These are phyloP conservation scores for Shargacucullia verbasci DNA, from an alignment of 2,888 invertebrate species.

Conservation along the genomic window DNA sequence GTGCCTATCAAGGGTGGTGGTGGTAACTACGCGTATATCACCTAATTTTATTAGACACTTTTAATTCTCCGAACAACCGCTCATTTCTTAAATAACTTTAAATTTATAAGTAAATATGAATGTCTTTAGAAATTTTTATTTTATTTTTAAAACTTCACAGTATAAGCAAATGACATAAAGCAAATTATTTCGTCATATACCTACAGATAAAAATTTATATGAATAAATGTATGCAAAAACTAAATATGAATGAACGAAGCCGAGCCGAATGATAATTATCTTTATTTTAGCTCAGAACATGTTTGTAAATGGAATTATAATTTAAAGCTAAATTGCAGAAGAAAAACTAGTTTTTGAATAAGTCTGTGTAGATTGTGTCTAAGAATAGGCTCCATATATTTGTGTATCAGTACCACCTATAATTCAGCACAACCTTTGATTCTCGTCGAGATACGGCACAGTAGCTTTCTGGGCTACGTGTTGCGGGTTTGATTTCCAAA, in stretches of 20 bases:
- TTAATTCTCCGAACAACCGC: too few species aligned
- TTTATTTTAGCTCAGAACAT: slow-evolving; percentile 1
- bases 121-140: not conserved
- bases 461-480: too few species aligned
- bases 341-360: too few species aligned
- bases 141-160: not conserved
- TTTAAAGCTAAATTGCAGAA: not conserved
- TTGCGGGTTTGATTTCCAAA: too few species aligned
- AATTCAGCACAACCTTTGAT: too few species aligned
- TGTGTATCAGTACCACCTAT: too few species aligned
- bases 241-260: slow-evolving; percentile 23
- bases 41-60: too few species aligned
- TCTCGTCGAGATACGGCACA: too few species aligned
- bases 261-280: slow-evolving; percentile 6
- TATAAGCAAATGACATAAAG: slow-evolving; percentile 4
- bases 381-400: not conserved
- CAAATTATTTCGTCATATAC: slow-evolving; percentile 9
- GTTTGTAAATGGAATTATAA: not conserved
- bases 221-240: slow-evolving; percentile 21
- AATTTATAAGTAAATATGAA: too few species aligned
- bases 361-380: not conserved
- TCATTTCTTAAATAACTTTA: too few species aligned
- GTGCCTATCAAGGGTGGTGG: too few species aligned
- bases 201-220: slow-evolving; percentile 5
- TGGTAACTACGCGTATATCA: too few species aligned